Base-by-base conservation (phyloP, 2,113 vertebrate species). In the Chauna torquata region DNA sequence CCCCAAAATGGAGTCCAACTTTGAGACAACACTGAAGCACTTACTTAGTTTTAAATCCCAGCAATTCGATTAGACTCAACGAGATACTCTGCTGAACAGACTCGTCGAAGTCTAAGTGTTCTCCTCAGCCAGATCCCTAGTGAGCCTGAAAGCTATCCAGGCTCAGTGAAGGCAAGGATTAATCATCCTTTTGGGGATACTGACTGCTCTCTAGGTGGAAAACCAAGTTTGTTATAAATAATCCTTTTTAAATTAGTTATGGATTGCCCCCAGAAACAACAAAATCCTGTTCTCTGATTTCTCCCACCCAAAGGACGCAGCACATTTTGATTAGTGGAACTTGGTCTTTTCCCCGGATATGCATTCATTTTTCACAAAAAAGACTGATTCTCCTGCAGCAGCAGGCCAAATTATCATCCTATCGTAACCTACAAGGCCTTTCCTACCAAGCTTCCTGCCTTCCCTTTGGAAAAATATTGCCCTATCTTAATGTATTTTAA, bases 231-330 rank as follows among this genome's bases (percentile, higher is more conserved):
- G 68, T 47, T 88, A 92, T 38, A 94, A 91, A 79, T 88, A 94
- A 94, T 85, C 86, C 83, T 86, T 91, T 91, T 69, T 6, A 91
- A 96, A 94, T 96, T 96, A 94, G 82, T 84, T 92, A 94, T 72
- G 36, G 72, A 91, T 88, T 86, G 82, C 82, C 72, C 52, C 30
- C 25, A 81, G 92, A 62, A 91, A 86, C 50, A 93, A 94, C 1
- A 2, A 80, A 88, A 40, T 44, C 27, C 28, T 64, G 10, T 83
- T 92, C 62, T 36, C 9, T 79, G 15, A 8, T 24, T 95, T 93
- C 45, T 88, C 20, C 69, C 69, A 84, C 82, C 92, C 69, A 72
- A 89, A 91, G 61, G 83, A 74, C 80, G 84, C 36, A 69, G 44
- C 61, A 36, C 61, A 57, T 79, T 92, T 78, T 93, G 65, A 90